A percentile compares a stretch with the other conserved stretches of the same genome.
These are phyloP conservation scores for Gobio occitaniae DNA, from an alignment of 2,797 vertebrate species.

Conservation along the genomic window DNA sequence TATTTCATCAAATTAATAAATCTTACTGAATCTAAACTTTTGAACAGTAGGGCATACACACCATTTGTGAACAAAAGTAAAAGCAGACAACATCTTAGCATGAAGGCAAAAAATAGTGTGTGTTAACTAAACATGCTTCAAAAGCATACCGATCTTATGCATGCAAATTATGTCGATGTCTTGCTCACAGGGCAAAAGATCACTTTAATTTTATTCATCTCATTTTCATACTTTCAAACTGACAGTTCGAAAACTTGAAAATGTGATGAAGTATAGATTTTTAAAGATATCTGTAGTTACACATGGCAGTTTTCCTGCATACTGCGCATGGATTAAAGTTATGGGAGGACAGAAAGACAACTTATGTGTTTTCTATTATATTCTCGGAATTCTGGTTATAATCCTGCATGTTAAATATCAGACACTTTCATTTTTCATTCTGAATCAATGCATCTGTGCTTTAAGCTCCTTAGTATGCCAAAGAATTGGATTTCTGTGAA, in stretches of 20 bases:
- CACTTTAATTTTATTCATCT: slow-evolving; percentile 19
- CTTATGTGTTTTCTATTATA: slow-evolving; percentile 50
- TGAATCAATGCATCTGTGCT: slow-evolving; percentile 80
- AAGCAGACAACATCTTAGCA: background rate
- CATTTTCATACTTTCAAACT: slow-evolving; percentile 4
- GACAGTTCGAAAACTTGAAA: slow-evolving; percentile 29
- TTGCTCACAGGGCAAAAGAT: slow-evolving; percentile 19
- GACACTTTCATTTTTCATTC: slow-evolving; percentile 78
- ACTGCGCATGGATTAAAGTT: slow-evolving; percentile 43
- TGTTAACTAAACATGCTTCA: background rate
- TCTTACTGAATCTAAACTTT: background rate
- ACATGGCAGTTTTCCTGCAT: slow-evolving; percentile 27
- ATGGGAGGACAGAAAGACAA: slow-evolving; percentile 54
- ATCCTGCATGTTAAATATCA: slow-evolving; percentile 77
- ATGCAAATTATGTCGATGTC: slow-evolving; percentile 28
- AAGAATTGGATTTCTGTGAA: slow-evolving; percentile 80
- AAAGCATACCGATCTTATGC: background rate
- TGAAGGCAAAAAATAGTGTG: background rate
- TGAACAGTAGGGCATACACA: background rate
- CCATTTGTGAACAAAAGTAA: background rate
- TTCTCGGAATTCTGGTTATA: slow-evolving; percentile 66
- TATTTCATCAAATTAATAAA: background rate
- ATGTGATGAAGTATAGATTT: slow-evolving; percentile 21
- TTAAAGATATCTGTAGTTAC: slow-evolving; percentile 23
- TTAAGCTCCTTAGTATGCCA: slow-evolving; percentile 84